phyloP scores from a whole-genome alignment of 2,888 invertebrate species.

The Cheilosia grossa region DNA sequence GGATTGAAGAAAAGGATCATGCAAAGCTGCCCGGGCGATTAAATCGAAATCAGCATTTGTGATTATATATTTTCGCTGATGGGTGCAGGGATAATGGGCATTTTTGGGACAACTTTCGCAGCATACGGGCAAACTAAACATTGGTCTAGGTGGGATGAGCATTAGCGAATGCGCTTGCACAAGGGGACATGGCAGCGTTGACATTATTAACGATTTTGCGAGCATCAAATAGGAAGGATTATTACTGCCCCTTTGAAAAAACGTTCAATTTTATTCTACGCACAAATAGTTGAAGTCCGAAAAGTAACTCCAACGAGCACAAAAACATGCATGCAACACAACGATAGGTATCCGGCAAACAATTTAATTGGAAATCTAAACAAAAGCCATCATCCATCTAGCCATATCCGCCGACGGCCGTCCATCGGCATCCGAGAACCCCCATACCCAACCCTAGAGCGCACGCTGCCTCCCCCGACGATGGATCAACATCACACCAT shows the following conservation, averaged over 20 bases:
- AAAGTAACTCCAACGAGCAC: too few species aligned
- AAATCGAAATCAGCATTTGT: slow-evolving; percentile 80
- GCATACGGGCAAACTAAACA: slow-evolving; percentile 64
- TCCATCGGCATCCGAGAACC: slow-evolving; percentile 24
- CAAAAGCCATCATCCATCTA: slow-evolving; percentile 42
- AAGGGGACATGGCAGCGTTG: too few species aligned
- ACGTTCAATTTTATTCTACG: too few species aligned
- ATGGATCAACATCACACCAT: slow-evolving; percentile 12
- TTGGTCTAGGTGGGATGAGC: background rate
- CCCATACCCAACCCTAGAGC: slow-evolving; percentile 17
- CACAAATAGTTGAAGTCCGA: too few species aligned
- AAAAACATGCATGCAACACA: too few species aligned
- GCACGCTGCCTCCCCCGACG: background rate
- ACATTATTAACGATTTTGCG: too few species aligned
- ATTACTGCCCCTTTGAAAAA: too few species aligned
- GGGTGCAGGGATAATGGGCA: slow-evolving; percentile 9
- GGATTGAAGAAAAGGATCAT: slow-evolving; percentile 43
- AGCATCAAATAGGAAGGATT: too few species aligned
- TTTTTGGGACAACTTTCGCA: slow-evolving; percentile 30
- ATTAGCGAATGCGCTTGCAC: background rate
- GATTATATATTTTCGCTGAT: slow-evolving; percentile 31
- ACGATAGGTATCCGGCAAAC: slow-evolving; percentile 41
- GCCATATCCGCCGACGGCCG: slow-evolving; percentile 19
- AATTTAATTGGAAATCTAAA: slow-evolving; percentile 73
- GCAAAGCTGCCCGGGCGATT: slow-evolving; percentile 78